Conservation (phyloP, 2,797 vertebrate genomes). For the Hirundo rustica region DNA sequence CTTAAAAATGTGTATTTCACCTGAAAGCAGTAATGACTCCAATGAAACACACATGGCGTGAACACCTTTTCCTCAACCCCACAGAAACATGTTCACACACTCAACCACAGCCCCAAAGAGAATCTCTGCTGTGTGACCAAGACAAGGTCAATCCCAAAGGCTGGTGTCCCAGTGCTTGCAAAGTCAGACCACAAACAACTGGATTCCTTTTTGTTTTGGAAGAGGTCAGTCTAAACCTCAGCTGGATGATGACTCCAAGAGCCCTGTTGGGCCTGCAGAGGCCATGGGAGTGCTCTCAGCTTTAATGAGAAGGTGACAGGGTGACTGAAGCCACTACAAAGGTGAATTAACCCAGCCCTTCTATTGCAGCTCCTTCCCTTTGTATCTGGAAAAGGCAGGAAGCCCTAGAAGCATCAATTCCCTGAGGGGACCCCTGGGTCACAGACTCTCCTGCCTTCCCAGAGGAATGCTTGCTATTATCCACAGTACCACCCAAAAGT, state of each 20-base stretch:
- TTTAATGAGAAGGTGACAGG: not conserved
- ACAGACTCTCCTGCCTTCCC: not conserved
- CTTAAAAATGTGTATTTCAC: not conserved
- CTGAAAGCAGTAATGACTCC: not conserved
- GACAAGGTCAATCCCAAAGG: not conserved
- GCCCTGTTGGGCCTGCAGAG: not conserved
- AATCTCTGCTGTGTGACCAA: not conserved
- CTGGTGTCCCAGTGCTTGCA: not conserved
- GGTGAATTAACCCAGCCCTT: not conserved
- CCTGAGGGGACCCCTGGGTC: not conserved
- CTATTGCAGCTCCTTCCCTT: not conserved
- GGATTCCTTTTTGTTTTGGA: not conserved
- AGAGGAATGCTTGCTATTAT: not conserved
- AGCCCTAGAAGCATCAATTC: not conserved
- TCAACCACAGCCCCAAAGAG: not conserved
- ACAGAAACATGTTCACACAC: not conserved
- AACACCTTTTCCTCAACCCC: not conserved
- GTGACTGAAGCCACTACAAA: not conserved
- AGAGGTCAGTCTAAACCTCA: not conserved
- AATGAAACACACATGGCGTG: accelerated
- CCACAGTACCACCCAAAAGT: not conserved
- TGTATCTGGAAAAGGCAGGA: not conserved
- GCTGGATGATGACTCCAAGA: not conserved
- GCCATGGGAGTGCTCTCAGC: not conserved
- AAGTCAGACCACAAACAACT: not conserved